A percentile compares a stretch with the other conserved stretches of the same genome.
Conservation (phyloP, 2,888 invertebrate species). For the Papilio elwesi region DNA sequence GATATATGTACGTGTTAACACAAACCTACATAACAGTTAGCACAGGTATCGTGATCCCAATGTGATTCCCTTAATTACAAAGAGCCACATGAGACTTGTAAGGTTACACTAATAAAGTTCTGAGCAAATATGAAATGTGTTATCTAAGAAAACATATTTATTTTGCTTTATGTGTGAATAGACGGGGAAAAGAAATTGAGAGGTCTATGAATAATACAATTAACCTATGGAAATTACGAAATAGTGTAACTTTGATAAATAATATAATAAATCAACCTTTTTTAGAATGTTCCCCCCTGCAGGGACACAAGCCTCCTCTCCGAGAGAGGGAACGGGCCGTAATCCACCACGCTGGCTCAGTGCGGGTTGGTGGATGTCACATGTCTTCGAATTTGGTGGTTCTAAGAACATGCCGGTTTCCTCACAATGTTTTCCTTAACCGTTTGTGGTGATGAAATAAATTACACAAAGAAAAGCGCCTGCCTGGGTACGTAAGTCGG, state of each 20-base stretch:
- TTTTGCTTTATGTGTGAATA: neutral
- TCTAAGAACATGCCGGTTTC: no score
- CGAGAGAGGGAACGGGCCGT: no score
- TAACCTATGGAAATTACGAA: neutral
- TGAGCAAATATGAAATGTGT: slow-evolving; percentile 11
- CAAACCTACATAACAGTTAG: neutral
- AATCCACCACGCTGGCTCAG: no score
- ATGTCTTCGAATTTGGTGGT: no score
- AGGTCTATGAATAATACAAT: neutral
- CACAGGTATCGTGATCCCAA: neutral
- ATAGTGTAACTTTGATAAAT: neutral
- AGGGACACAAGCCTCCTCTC: no score
- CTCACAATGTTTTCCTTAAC: no score
- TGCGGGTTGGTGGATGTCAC: no score
- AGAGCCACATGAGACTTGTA: slow-evolving; percentile 15
- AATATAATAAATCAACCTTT: no score
- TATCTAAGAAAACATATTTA: slow-evolving; percentile 1
- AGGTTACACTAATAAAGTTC: slow-evolving; percentile 16
- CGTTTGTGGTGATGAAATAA: no score
- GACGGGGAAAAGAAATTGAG: neutral
- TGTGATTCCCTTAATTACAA: slow-evolving; percentile 8
- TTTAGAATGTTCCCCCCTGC: no score
- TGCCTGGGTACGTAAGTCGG: no score
- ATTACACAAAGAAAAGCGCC: no score
- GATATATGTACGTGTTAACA: neutral